phyloP scores from a whole-genome alignment of 30 jellyfish, hydroid and myxozoan species.

The Aurelia coerulea region DNA sequence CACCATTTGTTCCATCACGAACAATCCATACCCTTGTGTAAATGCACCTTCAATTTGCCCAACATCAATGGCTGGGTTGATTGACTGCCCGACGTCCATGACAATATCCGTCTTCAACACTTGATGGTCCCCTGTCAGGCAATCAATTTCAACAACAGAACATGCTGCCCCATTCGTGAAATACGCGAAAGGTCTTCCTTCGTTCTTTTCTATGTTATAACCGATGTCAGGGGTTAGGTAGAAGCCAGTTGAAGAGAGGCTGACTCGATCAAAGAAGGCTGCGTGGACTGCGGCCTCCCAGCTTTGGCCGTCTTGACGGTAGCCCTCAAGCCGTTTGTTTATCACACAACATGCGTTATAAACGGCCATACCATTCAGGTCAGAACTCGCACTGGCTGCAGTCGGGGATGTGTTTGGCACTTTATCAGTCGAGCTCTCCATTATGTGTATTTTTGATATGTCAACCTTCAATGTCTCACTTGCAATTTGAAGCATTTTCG shows the following conservation, averaged over 20 bases:
- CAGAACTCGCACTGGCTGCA: constrained; percentile 67
- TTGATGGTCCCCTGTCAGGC: constrained; percentile 62
- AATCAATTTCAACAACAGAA: constrained; percentile 49
- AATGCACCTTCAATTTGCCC: constrained; percentile 72
- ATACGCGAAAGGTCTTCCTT: constrained; percentile 25
- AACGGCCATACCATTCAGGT: constrained; percentile 54
- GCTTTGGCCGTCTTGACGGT: constrained; percentile 19
- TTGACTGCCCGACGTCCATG: constrained; percentile 62
- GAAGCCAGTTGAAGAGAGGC: constrained; percentile 62
- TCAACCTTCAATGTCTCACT: constrained; percentile 34
- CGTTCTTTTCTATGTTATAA: constrained; percentile 12
- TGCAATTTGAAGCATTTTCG: constrained; percentile 39
- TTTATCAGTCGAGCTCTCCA: constrained; percentile 46
- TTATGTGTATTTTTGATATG: constrained; percentile 27
- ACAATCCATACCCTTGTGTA: constrained; percentile 58
- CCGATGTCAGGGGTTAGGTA: constrained; percentile 31
- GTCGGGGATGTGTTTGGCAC: constrained; percentile 60
- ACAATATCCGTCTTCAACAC: constrained; percentile 56
- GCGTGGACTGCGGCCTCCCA: constrained; percentile 58
- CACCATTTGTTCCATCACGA: constrained; percentile 61
- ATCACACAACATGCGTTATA: constrained; percentile 47
- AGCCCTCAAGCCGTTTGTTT: constrained; percentile 36
- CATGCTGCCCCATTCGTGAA: constrained; percentile 53
- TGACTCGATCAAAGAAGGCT: constrained; percentile 48
- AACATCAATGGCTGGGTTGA: constrained; percentile 60